Conservation (phyloP, 2,797 vertebrate species). For the Pangasius mekongensis region DNA sequence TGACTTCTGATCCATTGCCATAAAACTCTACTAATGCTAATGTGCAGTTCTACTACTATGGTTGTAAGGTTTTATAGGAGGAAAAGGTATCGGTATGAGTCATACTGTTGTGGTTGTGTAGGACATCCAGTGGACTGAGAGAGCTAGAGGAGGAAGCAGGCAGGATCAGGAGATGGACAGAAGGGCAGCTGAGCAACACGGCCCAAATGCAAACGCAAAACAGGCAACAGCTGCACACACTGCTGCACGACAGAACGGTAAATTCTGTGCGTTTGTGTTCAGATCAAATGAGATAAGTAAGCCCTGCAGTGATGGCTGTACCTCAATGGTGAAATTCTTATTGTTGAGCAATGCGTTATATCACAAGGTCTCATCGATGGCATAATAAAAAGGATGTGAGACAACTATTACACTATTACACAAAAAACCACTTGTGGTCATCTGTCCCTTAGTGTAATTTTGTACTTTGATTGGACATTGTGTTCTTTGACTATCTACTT, state of each 20-base stretch:
- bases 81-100: background rate
- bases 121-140: slow-evolving; percentile 70
- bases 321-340: background rate
- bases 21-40: background rate
- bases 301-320: background rate
- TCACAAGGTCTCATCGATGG: background rate
- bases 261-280: slow-evolving; percentile 2
- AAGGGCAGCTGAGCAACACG: slow-evolving; percentile 67
- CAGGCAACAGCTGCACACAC: slow-evolving; percentile 63
- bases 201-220: slow-evolving; percentile 64
- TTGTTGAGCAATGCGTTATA: background rate
- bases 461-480: background rate
- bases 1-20: background rate
- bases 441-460: background rate
- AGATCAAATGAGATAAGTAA: background rate
- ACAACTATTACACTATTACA: background rate
- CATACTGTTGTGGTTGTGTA: slow-evolving; percentile 55
- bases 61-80: background rate
- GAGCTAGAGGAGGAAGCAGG: slow-evolving; percentile 70
- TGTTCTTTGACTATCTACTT: background rate
- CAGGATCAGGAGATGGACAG: slow-evolving; percentile 72
- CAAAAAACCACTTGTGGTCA: background rate
- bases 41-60: background rate
- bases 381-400: background rate
- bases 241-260: slow-evolving; percentile 75